These are phyloP conservation scores for Hippocampus kuda DNA, from an alignment of 2,797 vertebrate genomes.

Conservation along the genomic window DNA sequence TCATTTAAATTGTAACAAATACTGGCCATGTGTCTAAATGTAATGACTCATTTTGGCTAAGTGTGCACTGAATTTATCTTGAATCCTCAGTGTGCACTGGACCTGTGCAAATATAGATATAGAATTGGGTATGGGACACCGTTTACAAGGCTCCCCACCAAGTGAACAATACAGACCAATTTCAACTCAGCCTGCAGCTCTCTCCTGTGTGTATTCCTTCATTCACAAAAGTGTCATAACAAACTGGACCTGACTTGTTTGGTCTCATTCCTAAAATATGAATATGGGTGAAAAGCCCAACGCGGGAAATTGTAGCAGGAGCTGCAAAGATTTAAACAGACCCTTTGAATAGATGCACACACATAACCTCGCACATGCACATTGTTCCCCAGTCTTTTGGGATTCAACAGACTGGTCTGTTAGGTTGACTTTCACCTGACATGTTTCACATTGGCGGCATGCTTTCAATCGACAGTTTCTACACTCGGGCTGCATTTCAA, in stretches of 20 bases:
- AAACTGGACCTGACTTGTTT: background rate
- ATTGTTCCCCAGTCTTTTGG: background rate
- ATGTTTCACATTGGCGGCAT: background rate
- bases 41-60: background rate
- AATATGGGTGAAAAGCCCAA: background rate
- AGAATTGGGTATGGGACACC: background rate
- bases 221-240: background rate
- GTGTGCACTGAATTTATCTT: background rate
- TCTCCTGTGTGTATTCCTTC: background rate
- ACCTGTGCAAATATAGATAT: background rate
- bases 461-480: background rate
- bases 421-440: slow-evolving; percentile 12
- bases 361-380: too few species aligned
- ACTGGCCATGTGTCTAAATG: background rate
- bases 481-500: background rate
- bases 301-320: background rate
- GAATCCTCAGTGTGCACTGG: background rate
- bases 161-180: background rate
- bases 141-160: background rate
- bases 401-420: slow-evolving; percentile 16
- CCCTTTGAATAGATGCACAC: background rate
- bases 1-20: background rate
- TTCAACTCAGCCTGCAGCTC: background rate
- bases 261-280: slow-evolving; percentile 1
- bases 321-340: background rate